phyloP scores from a whole-genome alignment of 2,888 invertebrate genomes.

The Drosophila rellima region DNA sequence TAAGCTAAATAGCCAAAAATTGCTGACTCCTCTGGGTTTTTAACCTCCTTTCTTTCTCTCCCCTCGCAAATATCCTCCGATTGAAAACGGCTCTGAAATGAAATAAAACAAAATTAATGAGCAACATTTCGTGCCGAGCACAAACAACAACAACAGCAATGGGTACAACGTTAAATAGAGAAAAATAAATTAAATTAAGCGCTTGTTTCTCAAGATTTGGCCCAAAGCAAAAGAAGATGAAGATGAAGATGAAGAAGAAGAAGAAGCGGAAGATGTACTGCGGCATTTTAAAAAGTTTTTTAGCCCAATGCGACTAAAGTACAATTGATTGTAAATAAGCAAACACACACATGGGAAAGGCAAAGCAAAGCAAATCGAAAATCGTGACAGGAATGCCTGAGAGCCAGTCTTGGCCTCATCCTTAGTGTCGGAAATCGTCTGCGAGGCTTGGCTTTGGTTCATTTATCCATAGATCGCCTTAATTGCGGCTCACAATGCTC shows the following conservation, averaged over 20 bases:
- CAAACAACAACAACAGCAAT: conserved; percentile 29
- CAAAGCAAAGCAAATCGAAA: conserved; percentile 77
- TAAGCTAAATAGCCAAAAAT: conserved; percentile 63
- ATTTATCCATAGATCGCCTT: conserved; percentile 65
- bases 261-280: conserved; percentile 46
- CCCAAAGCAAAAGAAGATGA: neutral
- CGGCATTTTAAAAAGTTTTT: conserved; percentile 67
- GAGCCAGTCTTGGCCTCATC: conserved; percentile 23
- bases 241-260: conserved; percentile 37
- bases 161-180: conserved; percentile 48
- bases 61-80: conserved; percentile 48
- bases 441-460: conserved; percentile 23
- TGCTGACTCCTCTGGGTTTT: conserved; percentile 56
- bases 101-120: conserved; percentile 80
- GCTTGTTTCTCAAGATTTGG: conserved; percentile 69
- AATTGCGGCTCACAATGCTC: conserved; percentile 62
- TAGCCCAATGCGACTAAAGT: conserved; percentile 59
- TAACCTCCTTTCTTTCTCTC: conserved; percentile 30
- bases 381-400: conserved; percentile 75
- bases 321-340: conserved; percentile 73
- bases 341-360: conserved; percentile 51
- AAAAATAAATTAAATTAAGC: conserved; percentile 80
- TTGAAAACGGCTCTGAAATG: conserved; percentile 70
- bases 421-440: conserved; percentile 23
- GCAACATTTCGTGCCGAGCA: conserved; percentile 63